Percentiles rank a stretch among this genome's conserved stretches.
Conservation (phyloP, 2,888 invertebrate species). For the Dasypolia templi region DNA sequence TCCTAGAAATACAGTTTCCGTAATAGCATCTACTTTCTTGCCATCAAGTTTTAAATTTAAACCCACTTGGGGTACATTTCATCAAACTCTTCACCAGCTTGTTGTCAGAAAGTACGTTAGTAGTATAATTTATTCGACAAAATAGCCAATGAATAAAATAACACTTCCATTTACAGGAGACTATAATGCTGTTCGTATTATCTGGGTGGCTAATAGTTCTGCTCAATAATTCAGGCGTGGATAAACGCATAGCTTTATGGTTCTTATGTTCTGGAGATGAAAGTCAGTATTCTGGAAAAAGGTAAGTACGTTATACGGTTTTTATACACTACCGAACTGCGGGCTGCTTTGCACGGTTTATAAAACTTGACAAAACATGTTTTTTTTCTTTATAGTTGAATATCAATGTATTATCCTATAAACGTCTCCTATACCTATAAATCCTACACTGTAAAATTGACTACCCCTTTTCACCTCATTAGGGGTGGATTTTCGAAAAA, state of each 20-base stretch:
- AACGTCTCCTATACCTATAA: too few relatives aligned
- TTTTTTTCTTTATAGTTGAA: not conserved
- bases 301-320: constrained; percentile 71
- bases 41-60: too few relatives aligned
- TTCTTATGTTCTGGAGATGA: constrained; percentile 74
- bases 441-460: too few relatives aligned
- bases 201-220: constrained; percentile 75
- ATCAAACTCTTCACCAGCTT: not conserved
- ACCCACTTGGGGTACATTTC: too few relatives aligned
- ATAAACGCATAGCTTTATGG: constrained; percentile 77
- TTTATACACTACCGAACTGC: not conserved
- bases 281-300: constrained; percentile 72
- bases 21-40: too few relatives aligned
- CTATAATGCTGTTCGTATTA: constrained; percentile 73
- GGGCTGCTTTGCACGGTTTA: not conserved
- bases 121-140: not conserved
- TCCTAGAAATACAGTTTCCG: too few relatives aligned
- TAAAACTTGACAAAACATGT: not conserved
- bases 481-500: too few relatives aligned
- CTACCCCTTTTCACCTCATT: too few relatives aligned
- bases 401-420: not conserved
- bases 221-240: constrained; percentile 79
- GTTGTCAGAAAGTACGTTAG: too few relatives aligned
- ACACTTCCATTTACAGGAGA: constrained; percentile 74
- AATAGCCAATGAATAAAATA: not conserved